Percentiles rank a stretch among this genome's conserved stretches.
Conservation (phyloP, 2,113 vertebrate genomes). For the Myiopsitta monachus region DNA sequence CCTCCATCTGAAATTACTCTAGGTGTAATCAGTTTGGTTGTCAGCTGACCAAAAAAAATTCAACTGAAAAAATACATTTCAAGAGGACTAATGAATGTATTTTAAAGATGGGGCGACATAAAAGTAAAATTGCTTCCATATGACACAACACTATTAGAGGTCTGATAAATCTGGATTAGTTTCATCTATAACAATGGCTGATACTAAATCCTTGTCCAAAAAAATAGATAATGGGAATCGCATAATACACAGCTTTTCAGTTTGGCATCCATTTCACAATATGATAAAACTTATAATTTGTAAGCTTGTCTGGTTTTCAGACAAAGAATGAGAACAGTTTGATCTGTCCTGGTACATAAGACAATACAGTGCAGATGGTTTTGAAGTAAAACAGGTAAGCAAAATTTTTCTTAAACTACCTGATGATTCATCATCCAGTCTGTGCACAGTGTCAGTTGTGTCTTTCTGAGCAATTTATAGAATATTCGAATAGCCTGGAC, state of each 20-base stretch:
- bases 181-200: constrained; percentile 17
- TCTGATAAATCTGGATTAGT: constrained; percentile 28
- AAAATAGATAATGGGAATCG: constrained; percentile 54
- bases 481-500: constrained; percentile 72
- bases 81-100: constrained; percentile 42
- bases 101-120: constrained; percentile 39
- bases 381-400: constrained; percentile 76
- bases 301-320: constrained; percentile 63
- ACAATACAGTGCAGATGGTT: constrained; percentile 61
- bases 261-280: constrained; percentile 67
- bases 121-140: constrained; percentile 37
- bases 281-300: constrained; percentile 72
- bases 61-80: constrained; percentile 1
- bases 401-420: constrained; percentile 74
- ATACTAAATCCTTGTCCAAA: constrained; percentile 32
- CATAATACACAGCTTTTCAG: constrained; percentile 40
- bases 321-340: constrained; percentile 66
- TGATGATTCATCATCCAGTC: constrained; percentile 72
- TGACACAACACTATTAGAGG: background rate
- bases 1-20: background rate
- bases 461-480: constrained; percentile 69
- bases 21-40: constrained; percentile 36
- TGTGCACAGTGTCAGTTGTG: constrained; percentile 66
- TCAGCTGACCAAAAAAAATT: constrained; percentile 44
- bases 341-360: constrained; percentile 67